A percentile compares a stretch with the other conserved stretches of the same genome.
These are phyloP conservation scores for Porites australiensis DNA, from an alignment of 64 coral and sea anemone species.

Conservation along the genomic window DNA sequence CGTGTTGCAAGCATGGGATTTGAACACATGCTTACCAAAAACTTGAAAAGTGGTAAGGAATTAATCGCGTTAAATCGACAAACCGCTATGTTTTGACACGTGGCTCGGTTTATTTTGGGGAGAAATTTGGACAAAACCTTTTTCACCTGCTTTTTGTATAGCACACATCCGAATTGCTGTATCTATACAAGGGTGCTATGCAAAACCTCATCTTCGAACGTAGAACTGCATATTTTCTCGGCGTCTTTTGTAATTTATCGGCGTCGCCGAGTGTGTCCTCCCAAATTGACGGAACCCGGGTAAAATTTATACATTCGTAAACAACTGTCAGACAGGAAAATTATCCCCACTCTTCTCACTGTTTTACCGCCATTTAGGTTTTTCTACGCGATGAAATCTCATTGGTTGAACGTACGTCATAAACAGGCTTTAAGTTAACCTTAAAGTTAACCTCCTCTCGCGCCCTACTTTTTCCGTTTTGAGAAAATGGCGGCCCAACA, in stretches of 20 bases:
- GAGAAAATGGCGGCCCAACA: too few species aligned
- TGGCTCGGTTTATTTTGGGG: not conserved
- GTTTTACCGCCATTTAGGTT: conserved; percentile 34
- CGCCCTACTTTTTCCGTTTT: too few species aligned
- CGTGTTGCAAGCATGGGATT: not conserved
- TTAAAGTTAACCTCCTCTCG: too few species aligned
- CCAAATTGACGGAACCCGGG: not conserved
- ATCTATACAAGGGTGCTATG: not conserved
- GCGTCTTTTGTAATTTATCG: not conserved
- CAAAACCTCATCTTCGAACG: conserved; percentile 66
- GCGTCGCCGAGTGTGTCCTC: not conserved
- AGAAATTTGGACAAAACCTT: not conserved
- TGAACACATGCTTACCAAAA: too few species aligned
- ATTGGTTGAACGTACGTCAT: conserved; percentile 34
- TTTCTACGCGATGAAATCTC: conserved; percentile 25
- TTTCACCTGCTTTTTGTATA: not conserved
- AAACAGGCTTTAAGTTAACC: too few species aligned
- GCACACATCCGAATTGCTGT: not conserved
- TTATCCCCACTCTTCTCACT: not conserved
- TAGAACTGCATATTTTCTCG: conserved; percentile 72
- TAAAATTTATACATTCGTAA: not conserved
- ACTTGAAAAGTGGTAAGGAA: not conserved
- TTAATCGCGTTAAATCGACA: not conserved
- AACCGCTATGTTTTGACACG: conserved; percentile 30
- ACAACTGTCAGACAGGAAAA: not conserved